Evolutionary conservation across 2,888 invertebrate genomes (phyloP), one percentile per base, ranked within the genome.

Genomic region (Agrochola lota): DNA sequence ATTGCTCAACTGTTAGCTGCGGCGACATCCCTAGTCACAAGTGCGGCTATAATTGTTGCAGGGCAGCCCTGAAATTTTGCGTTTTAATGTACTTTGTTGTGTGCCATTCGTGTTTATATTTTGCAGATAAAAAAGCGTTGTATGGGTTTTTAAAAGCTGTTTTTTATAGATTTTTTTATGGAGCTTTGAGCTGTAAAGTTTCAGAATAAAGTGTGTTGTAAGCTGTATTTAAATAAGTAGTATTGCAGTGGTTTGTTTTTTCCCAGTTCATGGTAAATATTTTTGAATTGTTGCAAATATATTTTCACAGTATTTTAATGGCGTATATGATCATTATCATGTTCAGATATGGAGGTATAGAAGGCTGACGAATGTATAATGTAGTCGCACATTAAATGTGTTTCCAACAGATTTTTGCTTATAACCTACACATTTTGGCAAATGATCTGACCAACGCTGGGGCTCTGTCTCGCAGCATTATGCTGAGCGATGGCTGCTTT

Each of bases 1-100:
- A 94, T 95, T 94, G 93, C 92, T 89, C 88, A 87, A 87, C 83
- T 84, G 85, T 67, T 64, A 74, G 78, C 71, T 80, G 86, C 78
- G 85, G 87, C 85, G 89, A 81, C 86, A 90, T 59, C 90, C 88
- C 89, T 88, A 67, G 66, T 66, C 57, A 76, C 78, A 81, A 87
- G 85, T 86, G 84, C 67, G 75, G 70, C 69, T 70, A 72, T 85
- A 87, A 87, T 84, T 85, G 85, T 81, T 77, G 84, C 84, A 72
- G 63, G 76, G 55, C 78, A 77, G 57, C 80, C 84, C 77, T 74
- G 72, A 83, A 83, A 85, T 84, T 84, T 78, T 64, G 80, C 80
- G 55, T 86, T 86, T 83, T 80, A 87, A 86, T 85, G 77, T 86
- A 85, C 81, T 83, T 80, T 80, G 76, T 57, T 80, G 43, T 74